Evolutionary conservation across 2,113 vertebrate species (phyloP), one percentile per base, ranked within the genome.

Genomic region (Tragulus kanchil): DNA sequence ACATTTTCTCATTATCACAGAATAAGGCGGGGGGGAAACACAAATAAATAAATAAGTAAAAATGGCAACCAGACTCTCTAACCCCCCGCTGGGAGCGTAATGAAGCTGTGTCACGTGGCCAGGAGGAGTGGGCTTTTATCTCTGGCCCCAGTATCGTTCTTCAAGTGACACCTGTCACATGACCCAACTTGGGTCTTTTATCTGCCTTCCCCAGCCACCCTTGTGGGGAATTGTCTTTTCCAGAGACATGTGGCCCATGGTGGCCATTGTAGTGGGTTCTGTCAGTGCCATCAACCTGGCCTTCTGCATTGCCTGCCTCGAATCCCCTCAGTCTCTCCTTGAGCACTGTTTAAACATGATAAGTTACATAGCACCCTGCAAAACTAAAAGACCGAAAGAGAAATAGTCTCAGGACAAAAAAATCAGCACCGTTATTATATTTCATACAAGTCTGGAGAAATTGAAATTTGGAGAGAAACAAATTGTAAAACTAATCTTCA

Each of bases 1-100:
- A 99, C 98, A 98, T 98, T 98, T 99, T 99, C 98, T 99, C 99
- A 99, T 99, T 99, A 99, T 99, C 99, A 99, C 98, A 98, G 98
- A 98, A 99, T 98, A 98, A 98, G 98, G 93, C n/a, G 98, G 97
- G 95, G 0, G 94, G 93, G 97, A 73, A 98, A 71, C 96, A 97
- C 97, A 98, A 98, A 98, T 98, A 98, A 98, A 98, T 98, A 98
- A 99, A 98, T 98, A 99, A 98, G 98, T 96, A 92, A 98, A 98
- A 96, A 95, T 96, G 97, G 98, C 98, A 98, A 98, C 98, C 98
- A 98, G 98, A 92, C 97, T 98, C 96, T 97, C 26, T 8, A 97
- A 96, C 98, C 98, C 98, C 99, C 99, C 82, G 97, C 98, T 98
- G 99, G 95, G 99, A 93, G 94, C 28, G 90, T 99, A 99, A 99